Base-by-base conservation (phyloP, 2,888 invertebrate species). In the Euphydryas editha region DNA sequence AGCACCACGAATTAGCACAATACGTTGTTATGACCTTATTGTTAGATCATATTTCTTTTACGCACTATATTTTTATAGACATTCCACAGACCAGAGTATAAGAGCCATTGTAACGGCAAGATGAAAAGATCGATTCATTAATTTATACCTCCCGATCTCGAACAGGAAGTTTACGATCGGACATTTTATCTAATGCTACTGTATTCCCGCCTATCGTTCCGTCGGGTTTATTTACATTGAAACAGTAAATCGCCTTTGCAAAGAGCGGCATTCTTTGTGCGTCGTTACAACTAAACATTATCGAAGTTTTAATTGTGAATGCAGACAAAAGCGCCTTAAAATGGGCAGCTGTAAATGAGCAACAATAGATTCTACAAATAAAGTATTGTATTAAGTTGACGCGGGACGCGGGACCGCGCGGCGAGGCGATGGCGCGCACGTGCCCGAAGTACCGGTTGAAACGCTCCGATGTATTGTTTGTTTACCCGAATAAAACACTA, bases 401-500 rank as follows among this genome's bases (percentile, higher is more conserved):
- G 79, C 75, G 85, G 81, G 85, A 81, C 81, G 83, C 80, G 84
- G 72, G 83, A 81, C 83, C 81, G 80, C 81, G 78, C 76, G 78
- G 74, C 81, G 83, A 82, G 81, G 81, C 81, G 84, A 49, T 49
- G 86, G 83, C 78, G 79, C 82, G 87, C 92, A 92, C 92, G 92
- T 91, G 92, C 86, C 75, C 83, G 83, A 86, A 90, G 88, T 87
- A 86, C 87, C 85, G 83, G 83, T 84, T 82, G 85, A 86, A 87
- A 84, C 85, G 86, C 78, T 83, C 84, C 87, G 84, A 86, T 90
- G 84, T 87, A 89, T 89, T 91, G 92, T 92, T 92, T 92, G 92
- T 92, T 92, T 92, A 92, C 88, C 86, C 87, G 88, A 90, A 92
- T 92, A 92, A 91, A 92, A 92, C 92, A 92, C 92, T 92, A 92